These are phyloP conservation scores for Mylabris phalerata DNA, from an alignment of 1,140 invertebrate species.

Conservation along the genomic window DNA sequence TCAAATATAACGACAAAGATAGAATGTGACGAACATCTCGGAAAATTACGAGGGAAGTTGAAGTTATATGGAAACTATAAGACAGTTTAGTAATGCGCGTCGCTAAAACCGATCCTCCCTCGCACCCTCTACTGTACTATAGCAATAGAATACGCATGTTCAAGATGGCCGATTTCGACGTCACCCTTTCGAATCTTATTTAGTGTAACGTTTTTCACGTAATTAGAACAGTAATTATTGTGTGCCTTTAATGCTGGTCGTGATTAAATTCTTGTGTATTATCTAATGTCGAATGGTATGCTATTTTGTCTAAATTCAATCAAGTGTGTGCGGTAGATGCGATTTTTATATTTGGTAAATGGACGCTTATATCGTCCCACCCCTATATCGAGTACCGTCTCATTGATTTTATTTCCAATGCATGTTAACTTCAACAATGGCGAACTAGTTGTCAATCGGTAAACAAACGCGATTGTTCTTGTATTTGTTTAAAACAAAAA, in stretches of 20 bases:
- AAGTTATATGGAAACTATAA: slow-evolving; percentile 5
- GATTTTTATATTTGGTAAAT: background rate
- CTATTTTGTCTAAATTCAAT: background rate
- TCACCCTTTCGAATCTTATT: slow-evolving; percentile 18
- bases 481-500: no score
- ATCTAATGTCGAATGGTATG: background rate
- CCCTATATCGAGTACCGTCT: slow-evolving; percentile 16
- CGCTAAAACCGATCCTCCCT: background rate
- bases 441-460: slow-evolving; percentile 1
- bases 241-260: background rate
- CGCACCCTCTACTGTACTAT: background rate
- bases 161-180: slow-evolving; percentile 28
- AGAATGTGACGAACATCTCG: no score
- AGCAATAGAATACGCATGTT: slow-evolving; percentile 16
- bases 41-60: slow-evolving; percentile 4
- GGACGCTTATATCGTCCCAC: slow-evolving; percentile 7
- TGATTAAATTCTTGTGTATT: background rate
- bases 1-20: background rate
- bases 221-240: slow-evolving; percentile 19
- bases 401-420: slow-evolving; percentile 31
- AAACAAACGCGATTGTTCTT: no score
- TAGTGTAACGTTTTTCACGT: slow-evolving; percentile 22
- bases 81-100: background rate
- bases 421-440: slow-evolving; percentile 27
- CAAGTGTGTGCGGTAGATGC: background rate